Evolutionary conservation across 1,140 invertebrate species (phyloP).

Genomic region (Apis mellifera): Amel_HAv3.1 CM009939.2:8380001-8380500

Average conservation of each 20-base stretch:
- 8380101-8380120: conserved; percentile 49
- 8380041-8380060: too few relatives aligned
- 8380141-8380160: neutral
- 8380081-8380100: conserved; percentile 2
- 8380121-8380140: neutral
- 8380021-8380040: too few relatives aligned
- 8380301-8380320: conserved; percentile 58
- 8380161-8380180: neutral
- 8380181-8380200: neutral
- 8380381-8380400: neutral
- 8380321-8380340: conserved; percentile 27
- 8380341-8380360: conserved; percentile 36
- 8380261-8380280: conserved; percentile 31
- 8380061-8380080: too few relatives aligned
- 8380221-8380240: conserved; percentile 50
- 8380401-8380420: neutral
- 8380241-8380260: conserved; percentile 26
- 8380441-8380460: neutral
- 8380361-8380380: conserved; percentile 46
- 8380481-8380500: neutral
- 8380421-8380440: neutral
- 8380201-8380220: conserved; percentile 17
- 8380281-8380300: conserved; percentile 45
- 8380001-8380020: too few relatives aligned
- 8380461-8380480: neutral